Conservation (phyloP, 2,113 vertebrate genomes). For the Electrona antarctica region DNA sequence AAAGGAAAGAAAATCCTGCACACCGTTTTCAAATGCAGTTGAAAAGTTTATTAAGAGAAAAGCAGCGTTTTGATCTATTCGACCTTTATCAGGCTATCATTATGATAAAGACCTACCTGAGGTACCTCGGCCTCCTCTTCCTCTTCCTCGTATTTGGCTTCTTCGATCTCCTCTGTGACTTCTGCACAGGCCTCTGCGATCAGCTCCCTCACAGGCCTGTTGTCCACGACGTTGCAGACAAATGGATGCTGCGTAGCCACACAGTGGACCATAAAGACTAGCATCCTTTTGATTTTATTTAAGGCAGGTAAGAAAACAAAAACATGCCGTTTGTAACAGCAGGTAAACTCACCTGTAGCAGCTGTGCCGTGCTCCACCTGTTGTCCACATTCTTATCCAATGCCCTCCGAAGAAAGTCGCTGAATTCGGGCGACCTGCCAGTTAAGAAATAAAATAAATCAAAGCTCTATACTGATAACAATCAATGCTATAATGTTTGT, state of each 20-base stretch:
- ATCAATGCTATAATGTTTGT: too few relatives aligned
- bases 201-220: conserved; percentile 91
- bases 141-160: conserved; percentile 96
- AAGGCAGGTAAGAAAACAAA: background rate
- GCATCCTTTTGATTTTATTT: background rate
- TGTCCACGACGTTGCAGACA: conserved; percentile 85
- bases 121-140: conserved; percentile 92
- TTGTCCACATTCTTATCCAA: conserved; percentile 98
- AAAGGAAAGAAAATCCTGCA: too few relatives aligned
- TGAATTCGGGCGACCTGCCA: conserved; percentile 93
- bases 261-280: conserved; percentile 15
- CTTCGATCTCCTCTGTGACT: conserved; percentile 96
- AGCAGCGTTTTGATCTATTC: too few relatives aligned
- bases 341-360: conserved; percentile 85
- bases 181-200: conserved; percentile 98
- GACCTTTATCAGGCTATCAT: too few relatives aligned
- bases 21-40: too few relatives aligned
- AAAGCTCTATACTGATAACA: too few relatives aligned
- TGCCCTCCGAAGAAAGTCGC: conserved; percentile 91
- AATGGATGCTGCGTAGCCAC: conserved; percentile 87
- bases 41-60: too few relatives aligned
- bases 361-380: conserved; percentile 86
- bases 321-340: background rate
- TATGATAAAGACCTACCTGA: conserved; percentile 75
- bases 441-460: conserved; percentile 11